Conservation (phyloP, 2,888 invertebrate genomes). For the Trypoxylon attenuatum region DNA sequence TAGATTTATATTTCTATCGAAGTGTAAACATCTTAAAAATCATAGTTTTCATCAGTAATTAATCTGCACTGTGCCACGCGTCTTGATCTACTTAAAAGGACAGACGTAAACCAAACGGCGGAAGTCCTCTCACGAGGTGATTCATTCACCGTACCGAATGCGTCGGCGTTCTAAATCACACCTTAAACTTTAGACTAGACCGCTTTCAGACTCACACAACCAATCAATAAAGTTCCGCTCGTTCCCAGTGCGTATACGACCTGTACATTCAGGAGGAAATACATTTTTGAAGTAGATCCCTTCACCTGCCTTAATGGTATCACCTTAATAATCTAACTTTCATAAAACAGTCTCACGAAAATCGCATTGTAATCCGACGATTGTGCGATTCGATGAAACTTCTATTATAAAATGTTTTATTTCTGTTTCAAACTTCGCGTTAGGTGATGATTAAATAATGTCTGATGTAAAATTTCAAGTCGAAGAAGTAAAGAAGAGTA, state of each 20-base stretch:
- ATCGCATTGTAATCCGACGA: not conserved
- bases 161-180: slow-evolving; percentile 30
- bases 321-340: no score
- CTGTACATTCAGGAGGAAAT: not conserved
- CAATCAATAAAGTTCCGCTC: slow-evolving; percentile 27
- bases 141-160: not conserved
- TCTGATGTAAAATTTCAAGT: no score
- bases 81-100: not conserved
- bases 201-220: slow-evolving; percentile 10
- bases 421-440: no score
- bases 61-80: no score
- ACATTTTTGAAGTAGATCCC: no score
- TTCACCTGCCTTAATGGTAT: no score
- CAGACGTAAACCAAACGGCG: not conserved
- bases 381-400: not conserved
- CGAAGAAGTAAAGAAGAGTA: not conserved
- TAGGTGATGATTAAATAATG: no score
- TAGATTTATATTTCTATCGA: no score
- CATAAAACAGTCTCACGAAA: no score
- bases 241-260: slow-evolving; percentile 1
- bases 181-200: not conserved
- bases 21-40: no score
- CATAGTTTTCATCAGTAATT: no score
- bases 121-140: slow-evolving; percentile 5
- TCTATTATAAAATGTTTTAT: no score